phyloP scores from a whole-genome alignment of 2,113 vertebrate genomes.

The Mixornis gularis region DNA sequence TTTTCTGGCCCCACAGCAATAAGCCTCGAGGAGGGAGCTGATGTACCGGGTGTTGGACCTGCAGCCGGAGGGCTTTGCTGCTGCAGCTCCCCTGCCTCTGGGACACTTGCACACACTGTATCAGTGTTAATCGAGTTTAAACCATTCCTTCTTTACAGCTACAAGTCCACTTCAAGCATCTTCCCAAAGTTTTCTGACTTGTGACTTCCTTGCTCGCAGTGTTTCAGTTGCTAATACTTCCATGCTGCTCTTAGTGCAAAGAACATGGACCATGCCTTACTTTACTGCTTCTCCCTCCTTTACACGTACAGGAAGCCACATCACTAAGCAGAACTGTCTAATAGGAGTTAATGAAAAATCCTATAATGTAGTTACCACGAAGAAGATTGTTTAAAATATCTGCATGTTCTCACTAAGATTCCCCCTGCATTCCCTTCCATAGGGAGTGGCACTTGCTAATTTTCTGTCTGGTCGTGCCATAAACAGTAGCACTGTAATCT shows the following conservation, averaged over 20 bases:
- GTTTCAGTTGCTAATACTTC: not conserved
- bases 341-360: not conserved
- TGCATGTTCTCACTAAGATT: not conserved
- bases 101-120: rapidly evolving
- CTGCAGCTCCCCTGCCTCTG: not conserved
- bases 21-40: not conserved
- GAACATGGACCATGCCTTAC: not conserved
- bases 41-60: not conserved
- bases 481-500: not conserved
- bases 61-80: not conserved
- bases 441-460: not conserved
- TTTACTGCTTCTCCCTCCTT: not conserved
- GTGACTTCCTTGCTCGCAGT: not conserved
- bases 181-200: not conserved
- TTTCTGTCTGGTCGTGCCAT: not conserved
- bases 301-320: not conserved
- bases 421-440: not conserved
- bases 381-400: not conserved
- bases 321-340: not conserved
- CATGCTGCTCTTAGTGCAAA: not conserved
- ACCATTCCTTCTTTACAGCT: not conserved
- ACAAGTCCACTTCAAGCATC: not conserved
- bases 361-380: not conserved
- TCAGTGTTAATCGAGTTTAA: not conserved
- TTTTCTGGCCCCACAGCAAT: not conserved